phyloP scores from a whole-genome alignment of 2,888 invertebrate species.

The Brachypalpus laphriformis region DNA sequence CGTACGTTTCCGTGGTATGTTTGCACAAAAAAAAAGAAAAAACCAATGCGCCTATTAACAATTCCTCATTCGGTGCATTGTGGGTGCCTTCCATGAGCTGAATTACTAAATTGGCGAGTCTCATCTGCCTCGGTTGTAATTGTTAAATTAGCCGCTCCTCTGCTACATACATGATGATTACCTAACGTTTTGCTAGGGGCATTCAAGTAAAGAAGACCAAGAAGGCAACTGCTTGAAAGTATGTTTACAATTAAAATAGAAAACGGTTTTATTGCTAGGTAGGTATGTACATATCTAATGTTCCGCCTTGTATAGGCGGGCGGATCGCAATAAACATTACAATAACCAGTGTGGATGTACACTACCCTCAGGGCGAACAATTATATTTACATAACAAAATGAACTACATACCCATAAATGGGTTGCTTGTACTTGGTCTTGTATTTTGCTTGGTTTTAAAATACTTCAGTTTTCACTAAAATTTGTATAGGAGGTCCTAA shows the following conservation, averaged over 20 bases:
- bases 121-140: neutral
- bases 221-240: constrained; percentile 28
- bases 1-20: neutral
- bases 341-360: neutral
- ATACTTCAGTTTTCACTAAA: too few relatives aligned
- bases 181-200: constrained; percentile 29
- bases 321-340: constrained; percentile 24
- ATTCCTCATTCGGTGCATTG: neutral
- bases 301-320: constrained; percentile 15
- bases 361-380: neutral
- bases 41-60: neutral
- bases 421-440: too few relatives aligned
- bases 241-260: constrained; percentile 28
- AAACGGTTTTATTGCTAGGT: constrained; percentile 36
- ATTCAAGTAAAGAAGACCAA: constrained; percentile 29
- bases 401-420: too few relatives aligned
- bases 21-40: neutral
- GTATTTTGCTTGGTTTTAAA: too few relatives aligned
- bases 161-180: constrained; percentile 21
- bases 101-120: neutral
- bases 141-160: constrained; percentile 7
- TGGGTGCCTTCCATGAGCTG: neutral
- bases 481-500: too few relatives aligned
- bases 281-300: constrained; percentile 7
- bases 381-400: too few relatives aligned